Percentiles rank a stretch among this genome's conserved stretches.
Evolutionary conservation across 1,140 invertebrate genomes (phyloP).

Genomic region (Piezodorus guildinii): DNA sequence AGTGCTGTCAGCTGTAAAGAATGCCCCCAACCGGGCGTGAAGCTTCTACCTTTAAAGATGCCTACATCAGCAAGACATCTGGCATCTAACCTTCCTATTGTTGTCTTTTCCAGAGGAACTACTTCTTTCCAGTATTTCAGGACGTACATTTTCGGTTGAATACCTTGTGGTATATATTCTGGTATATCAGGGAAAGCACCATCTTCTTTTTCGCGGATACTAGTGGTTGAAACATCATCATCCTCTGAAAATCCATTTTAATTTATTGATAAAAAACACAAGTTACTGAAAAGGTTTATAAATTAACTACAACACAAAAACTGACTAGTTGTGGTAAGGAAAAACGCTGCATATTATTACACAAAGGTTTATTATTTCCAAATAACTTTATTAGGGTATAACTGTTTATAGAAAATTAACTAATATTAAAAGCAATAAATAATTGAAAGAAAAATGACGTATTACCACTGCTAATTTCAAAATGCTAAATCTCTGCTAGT

Average conservation of each 20-base stretch:
- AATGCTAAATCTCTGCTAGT: too few relatives aligned
- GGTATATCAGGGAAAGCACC: background rate
- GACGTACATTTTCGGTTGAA: slow-evolving; percentile 6
- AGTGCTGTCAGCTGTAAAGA: background rate
- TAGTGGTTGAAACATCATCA: background rate
- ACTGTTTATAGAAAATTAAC: too few relatives aligned
- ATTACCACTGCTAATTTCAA: too few relatives aligned
- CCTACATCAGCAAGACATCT: slow-evolving; percentile 21
- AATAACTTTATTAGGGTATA: too few relatives aligned
- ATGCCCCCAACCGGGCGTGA: slow-evolving; percentile 21
- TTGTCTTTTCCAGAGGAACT: background rate
- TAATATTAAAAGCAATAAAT: too few relatives aligned
- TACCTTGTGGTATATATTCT: background rate
- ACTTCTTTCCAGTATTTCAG: slow-evolving; percentile 7
- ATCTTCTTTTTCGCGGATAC: slow-evolving; percentile 2
- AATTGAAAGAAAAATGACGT: too few relatives aligned
- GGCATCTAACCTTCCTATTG: background rate
- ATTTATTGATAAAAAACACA: too few relatives aligned
- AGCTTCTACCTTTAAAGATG: slow-evolving; percentile 20
- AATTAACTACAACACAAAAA: too few relatives aligned
- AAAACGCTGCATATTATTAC: too few relatives aligned
- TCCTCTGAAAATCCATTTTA: background rate
- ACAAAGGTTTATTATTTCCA: too few relatives aligned
- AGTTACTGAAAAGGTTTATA: too few relatives aligned
- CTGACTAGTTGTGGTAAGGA: too few relatives aligned